Evolutionary conservation across 1,140 invertebrate species (phyloP), one percentile per base, ranked within the genome.

Genomic region (Drosophila lowei): DNA sequence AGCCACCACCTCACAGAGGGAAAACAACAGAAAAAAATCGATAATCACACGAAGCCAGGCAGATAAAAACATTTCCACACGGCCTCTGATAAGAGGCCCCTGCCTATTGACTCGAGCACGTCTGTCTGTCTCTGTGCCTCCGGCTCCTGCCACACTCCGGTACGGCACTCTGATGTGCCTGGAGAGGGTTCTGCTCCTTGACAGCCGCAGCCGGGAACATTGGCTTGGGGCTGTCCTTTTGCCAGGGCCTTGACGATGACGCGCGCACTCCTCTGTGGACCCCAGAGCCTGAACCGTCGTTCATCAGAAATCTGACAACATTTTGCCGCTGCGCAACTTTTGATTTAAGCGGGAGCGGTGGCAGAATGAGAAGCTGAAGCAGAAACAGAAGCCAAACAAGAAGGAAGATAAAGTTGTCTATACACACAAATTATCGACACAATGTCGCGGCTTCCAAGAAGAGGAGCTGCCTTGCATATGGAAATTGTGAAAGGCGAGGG

Each of bases 361-460:
- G 13, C 7, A 28, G 25, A 16, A 8, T 3, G 7, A 6, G 38
- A 4, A 15, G 8, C 9, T 4, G 34, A 13, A 4, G 3, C 11
- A 3, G 16, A 21, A 1, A n/a, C 0, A 38, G 34, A 16, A 6
- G 21, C 3, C 8, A 11, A 3, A 44, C 25, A 9, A n/a, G 34
- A 30, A 42, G 38, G 34, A 72, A 60, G 61, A 54, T 54, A 62
- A 71, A 67, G 61, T 61, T 73, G 67, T 23, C 61, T 68, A 77
- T 73, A 80, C 64, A 83, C 65, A 83, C 79, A 81, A 81, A 81
- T 83, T 81, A 81, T 81, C 73, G 79, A 77, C 78, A 81, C 72
- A 81, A 77, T 80, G 79, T 81, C 61, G 72, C 3, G 3, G 28
- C 28, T 6, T 38, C 34, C 34, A 38, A 38, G 34, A 3, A 38